Percentiles rank a stretch among this genome's conserved stretches.
phyloP scores from a whole-genome alignment of 2,113 vertebrate species.

The Pterocles orientalis region DNA sequence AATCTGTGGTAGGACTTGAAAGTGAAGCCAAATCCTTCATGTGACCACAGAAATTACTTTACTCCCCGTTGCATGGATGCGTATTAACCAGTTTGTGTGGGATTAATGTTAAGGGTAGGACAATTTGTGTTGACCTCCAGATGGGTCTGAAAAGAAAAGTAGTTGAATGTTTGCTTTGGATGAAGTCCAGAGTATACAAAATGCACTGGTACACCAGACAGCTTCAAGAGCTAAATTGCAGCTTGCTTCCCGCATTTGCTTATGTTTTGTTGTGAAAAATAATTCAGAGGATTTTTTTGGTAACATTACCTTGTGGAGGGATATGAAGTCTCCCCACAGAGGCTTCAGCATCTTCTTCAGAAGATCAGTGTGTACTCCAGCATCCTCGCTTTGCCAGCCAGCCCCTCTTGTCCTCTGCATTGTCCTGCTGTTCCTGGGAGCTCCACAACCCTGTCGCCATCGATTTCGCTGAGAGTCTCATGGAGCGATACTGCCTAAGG shows the following conservation, averaged over 20 bases:
- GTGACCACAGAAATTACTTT: background rate
- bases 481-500: background rate
- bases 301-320: background rate
- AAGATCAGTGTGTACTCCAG: background rate
- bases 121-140: constrained; percentile 16
- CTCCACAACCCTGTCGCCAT: background rate
- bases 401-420: background rate
- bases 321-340: background rate
- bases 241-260: background rate
- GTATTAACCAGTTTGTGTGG: background rate
- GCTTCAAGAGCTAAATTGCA: background rate
- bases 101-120: background rate
- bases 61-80: background rate
- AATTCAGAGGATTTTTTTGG: background rate
- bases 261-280: constrained; percentile 6
- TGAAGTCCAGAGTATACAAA: background rate
- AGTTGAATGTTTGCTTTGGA: constrained; percentile 32
- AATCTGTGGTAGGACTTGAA: constrained; percentile 29
- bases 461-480: background rate
- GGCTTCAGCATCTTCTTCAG: background rate
- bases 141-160: background rate
- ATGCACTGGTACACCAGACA: background rate
- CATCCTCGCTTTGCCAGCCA: background rate
- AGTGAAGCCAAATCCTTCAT: background rate
- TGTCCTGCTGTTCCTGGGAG: background rate